Evolutionary conservation across 2,113 vertebrate species (phyloP).

Genomic region (Ramphastos sulfuratus): DNA sequence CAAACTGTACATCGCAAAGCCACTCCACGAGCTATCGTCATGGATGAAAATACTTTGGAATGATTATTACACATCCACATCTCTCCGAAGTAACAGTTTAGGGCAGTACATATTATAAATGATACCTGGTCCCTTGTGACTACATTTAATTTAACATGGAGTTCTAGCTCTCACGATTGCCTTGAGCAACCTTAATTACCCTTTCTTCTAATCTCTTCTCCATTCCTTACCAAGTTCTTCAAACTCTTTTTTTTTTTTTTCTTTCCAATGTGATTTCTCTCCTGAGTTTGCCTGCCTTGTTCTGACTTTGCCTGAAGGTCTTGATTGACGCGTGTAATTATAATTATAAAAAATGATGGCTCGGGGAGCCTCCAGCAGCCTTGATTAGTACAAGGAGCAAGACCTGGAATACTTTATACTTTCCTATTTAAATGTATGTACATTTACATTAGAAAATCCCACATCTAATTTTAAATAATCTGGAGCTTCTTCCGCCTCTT

Average conservation of each 20-base stretch:
- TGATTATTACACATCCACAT: constrained; percentile 6
- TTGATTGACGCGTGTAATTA: constrained; percentile 77
- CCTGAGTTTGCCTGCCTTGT: constrained; percentile 56
- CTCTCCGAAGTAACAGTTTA: constrained; percentile 53
- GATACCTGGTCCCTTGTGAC: constrained; percentile 56
- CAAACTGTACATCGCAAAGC: background rate
- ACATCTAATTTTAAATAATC: constrained; percentile 13
- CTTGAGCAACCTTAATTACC: constrained; percentile 66
- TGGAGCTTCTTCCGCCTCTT: background rate
- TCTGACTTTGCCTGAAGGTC: constrained; percentile 71
- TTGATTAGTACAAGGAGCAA: constrained; percentile 64
- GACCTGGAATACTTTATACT: constrained; percentile 70
- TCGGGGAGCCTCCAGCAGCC: constrained; percentile 74
- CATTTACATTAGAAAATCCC: background rate
- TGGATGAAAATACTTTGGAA: background rate
- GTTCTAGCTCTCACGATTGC: constrained; percentile 43
- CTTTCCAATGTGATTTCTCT: constrained; percentile 36
- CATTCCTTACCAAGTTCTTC: background rate
- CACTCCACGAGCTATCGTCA: background rate
- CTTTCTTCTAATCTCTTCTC: constrained; percentile 59
- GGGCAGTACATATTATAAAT: constrained; percentile 28
- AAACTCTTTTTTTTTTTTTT: constrained; percentile 1
- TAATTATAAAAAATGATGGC: constrained; percentile 76
- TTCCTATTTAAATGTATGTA: constrained; percentile 43
- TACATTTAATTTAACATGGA: constrained; percentile 58